phyloP scores from a whole-genome alignment of 2,797 vertebrate species.

The Hirundo rustica region DNA sequence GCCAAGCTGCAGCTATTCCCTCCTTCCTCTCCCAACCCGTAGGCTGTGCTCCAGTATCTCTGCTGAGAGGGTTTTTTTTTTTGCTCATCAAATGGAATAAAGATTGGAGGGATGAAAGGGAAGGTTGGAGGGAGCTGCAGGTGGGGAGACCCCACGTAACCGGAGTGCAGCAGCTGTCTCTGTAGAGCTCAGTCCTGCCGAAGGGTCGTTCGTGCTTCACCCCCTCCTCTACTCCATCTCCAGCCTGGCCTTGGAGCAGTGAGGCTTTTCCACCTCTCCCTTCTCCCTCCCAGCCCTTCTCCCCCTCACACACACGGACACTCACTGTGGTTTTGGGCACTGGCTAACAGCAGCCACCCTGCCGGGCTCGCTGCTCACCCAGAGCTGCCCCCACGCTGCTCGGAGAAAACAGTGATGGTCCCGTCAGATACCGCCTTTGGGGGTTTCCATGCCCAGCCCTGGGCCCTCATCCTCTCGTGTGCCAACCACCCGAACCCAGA shows the following conservation, averaged over 20 bases:
- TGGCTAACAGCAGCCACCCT: background rate
- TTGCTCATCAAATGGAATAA: background rate
- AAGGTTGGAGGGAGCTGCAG: background rate
- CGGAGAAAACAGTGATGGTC: background rate
- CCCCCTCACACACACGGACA: too few species aligned
- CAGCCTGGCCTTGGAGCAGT: background rate
- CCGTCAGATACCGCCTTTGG: background rate
- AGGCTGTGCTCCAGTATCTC: constrained; percentile 46
- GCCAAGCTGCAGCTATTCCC: constrained; percentile 52
- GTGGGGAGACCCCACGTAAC: background rate
- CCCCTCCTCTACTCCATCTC: background rate
- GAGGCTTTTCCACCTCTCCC: background rate
- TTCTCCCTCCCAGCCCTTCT: background rate
- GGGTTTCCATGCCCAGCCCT: background rate
- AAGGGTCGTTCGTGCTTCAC: background rate
- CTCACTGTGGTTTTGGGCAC: background rate
- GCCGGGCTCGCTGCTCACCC: fast-evolving
- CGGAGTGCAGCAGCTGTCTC: background rate
- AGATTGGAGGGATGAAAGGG: background rate
- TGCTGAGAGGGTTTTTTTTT: background rate
- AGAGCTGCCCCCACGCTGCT: background rate
- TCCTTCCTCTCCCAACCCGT: background rate
- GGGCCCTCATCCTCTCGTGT: background rate
- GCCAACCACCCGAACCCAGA: background rate
- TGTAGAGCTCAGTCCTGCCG: background rate